phyloP scores from a whole-genome alignment of 2,113 vertebrate species.

The Eolophus roseicapilla region DNA sequence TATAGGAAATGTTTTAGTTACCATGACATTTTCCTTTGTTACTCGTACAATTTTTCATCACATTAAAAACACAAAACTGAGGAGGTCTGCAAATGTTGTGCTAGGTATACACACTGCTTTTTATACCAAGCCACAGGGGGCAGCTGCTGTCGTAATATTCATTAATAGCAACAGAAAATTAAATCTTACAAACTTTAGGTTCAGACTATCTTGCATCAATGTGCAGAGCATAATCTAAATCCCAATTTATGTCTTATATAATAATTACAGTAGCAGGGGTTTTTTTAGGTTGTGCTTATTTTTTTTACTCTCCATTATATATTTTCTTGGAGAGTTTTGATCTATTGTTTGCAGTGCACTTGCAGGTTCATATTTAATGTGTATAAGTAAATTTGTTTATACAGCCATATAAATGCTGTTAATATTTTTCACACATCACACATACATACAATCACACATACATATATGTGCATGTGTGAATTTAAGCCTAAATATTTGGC shows the following conservation, averaged over 20 bases:
- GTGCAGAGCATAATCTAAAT: constrained; percentile 57
- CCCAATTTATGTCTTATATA: constrained; percentile 25
- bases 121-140: constrained; percentile 71
- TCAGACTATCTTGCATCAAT: constrained; percentile 51
- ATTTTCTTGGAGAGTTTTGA: not conserved
- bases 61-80: constrained; percentile 83
- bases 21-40: constrained; percentile 85
- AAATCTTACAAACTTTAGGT: constrained; percentile 74
- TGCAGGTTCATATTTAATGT: not conserved
- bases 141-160: constrained; percentile 72
- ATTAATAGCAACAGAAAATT: constrained; percentile 80
- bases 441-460: not conserved
- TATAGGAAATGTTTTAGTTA: constrained; percentile 84
- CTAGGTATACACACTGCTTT: constrained; percentile 74
- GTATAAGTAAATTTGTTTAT: not conserved
- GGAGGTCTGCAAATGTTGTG: constrained; percentile 83
- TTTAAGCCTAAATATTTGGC: constrained; percentile 8
- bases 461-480: not conserved
- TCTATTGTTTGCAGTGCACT: not conserved
- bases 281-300: not conserved
- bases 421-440: not conserved
- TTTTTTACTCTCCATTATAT: not conserved
- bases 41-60: constrained; percentile 81
- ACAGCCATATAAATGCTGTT: not conserved
- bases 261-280: constrained; percentile 51